These are phyloP conservation scores for Dorcus hopei DNA, from an alignment of 2,888 invertebrate species.

Conservation along the genomic window DNA sequence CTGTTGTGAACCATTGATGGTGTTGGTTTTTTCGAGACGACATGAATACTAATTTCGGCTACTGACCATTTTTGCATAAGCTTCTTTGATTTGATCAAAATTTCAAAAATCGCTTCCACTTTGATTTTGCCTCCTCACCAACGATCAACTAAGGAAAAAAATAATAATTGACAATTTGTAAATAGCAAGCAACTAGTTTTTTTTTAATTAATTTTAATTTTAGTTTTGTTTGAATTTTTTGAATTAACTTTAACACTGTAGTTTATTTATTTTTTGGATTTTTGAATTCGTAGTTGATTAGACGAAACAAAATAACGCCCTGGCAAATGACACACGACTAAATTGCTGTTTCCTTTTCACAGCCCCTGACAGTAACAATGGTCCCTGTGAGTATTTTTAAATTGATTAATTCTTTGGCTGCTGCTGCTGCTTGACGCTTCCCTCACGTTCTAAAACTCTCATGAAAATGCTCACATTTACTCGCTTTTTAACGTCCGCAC, in stretches of 20 bases:
- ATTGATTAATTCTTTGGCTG: slow-evolving; percentile 5
- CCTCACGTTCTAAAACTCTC: slow-evolving; percentile 10
- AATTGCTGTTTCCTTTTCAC: slow-evolving; percentile 55
- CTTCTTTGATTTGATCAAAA: too few relatives aligned
- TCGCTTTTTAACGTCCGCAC: slow-evolving; percentile 10
- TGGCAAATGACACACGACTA: slow-evolving; percentile 16
- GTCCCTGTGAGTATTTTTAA: slow-evolving; percentile 77
- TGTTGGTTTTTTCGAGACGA: slow-evolving; percentile 4
- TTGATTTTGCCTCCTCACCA: too few relatives aligned
- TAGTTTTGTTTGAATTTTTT: background rate
- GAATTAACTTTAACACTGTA: background rate
- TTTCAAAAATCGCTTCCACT: too few relatives aligned
- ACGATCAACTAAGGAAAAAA: background rate
- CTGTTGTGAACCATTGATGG: slow-evolving; percentile 3
- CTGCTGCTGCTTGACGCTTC: slow-evolving; percentile 2
- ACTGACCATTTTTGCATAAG: background rate
- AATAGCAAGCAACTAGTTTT: background rate
- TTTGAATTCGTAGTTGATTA: background rate
- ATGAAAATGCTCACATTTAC: slow-evolving; percentile 7
- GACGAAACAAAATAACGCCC: background rate
- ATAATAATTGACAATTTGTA: background rate
- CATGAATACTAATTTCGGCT: background rate
- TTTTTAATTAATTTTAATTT: background rate
- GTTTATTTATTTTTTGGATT: background rate
- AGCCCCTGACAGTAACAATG: slow-evolving; percentile 84